Conservation (phyloP, 1,140 invertebrate species). For the Trachelipus rathkii region DNA sequence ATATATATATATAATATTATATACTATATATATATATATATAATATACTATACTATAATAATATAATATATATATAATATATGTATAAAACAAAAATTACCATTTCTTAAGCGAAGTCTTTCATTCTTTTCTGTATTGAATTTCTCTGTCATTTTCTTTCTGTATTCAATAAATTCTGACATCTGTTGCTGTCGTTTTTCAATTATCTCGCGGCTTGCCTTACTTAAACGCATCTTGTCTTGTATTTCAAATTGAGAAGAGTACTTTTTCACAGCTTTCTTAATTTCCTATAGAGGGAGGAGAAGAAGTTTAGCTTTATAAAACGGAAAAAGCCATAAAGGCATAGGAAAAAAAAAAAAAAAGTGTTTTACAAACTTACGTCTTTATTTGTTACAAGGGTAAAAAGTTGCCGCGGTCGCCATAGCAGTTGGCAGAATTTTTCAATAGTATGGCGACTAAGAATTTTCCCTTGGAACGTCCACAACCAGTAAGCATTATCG, state of each 20-base stretch:
- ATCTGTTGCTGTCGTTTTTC: constrained; percentile 87
- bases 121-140: constrained; percentile 49
- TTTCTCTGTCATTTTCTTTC: constrained; percentile 64
- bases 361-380: not conserved
- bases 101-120: constrained; percentile 64
- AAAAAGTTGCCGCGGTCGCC: constrained; percentile 88
- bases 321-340: too few relatives aligned
- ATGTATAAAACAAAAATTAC: not conserved
- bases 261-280: constrained; percentile 97
- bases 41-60: too few relatives aligned
- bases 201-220: constrained; percentile 72
- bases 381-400: constrained; percentile 67
- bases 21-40: too few relatives aligned
- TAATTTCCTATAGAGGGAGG: constrained; percentile 68
- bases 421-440: constrained; percentile 89
- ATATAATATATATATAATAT: too few relatives aligned
- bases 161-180: constrained; percentile 78
- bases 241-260: constrained; percentile 92
- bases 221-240: constrained; percentile 84
- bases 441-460: constrained; percentile 78
- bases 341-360: too few relatives aligned
- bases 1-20: too few relatives aligned
- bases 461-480: constrained; percentile 92
- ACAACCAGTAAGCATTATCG: constrained; percentile 94
- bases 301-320: not conserved